A percentile compares a stretch with the other conserved stretches of the same genome.
Evolutionary conservation across 2,888 invertebrate genomes (phyloP).

Genomic region (Acrobasis suavella): DNA sequence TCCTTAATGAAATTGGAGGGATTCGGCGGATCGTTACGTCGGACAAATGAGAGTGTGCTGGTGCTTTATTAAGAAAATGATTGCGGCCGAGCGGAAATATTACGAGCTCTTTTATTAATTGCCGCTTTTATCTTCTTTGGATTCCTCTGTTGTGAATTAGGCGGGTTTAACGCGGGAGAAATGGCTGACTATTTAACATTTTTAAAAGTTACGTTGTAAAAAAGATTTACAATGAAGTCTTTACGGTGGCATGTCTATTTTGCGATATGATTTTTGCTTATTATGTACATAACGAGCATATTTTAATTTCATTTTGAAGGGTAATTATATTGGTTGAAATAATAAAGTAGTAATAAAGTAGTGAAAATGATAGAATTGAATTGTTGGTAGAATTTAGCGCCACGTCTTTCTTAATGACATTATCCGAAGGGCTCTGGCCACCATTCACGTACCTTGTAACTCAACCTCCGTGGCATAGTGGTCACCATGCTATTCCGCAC

Average conservation of each 20-base stretch:
- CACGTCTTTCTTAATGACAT: too few relatives aligned
- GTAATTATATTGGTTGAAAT: too few relatives aligned
- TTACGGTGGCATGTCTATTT: not conserved
- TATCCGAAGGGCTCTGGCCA: too few relatives aligned
- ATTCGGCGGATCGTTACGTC: conserved; percentile 36
- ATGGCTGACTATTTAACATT: conserved; percentile 12
- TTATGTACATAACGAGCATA: too few relatives aligned
- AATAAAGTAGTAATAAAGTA: too few relatives aligned
- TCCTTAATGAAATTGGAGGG: conserved; percentile 43
- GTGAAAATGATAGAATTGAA: too few relatives aligned
- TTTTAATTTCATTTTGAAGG: too few relatives aligned
- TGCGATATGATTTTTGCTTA: too few relatives aligned
- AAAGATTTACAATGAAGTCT: not conserved
- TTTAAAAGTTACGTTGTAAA: not conserved
- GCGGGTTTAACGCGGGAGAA: conserved; percentile 13
- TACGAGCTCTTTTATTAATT: conserved; percentile 25
- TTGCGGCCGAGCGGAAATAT: conserved; percentile 25
- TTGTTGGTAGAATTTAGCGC: too few relatives aligned
- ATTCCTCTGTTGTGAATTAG: conserved; percentile 21
- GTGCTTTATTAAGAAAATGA: conserved; percentile 31
- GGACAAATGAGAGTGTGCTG: conserved; percentile 37
- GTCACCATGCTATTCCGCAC: too few relatives aligned
- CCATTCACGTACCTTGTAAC: too few relatives aligned
- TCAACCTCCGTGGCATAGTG: too few relatives aligned
- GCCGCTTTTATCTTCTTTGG: conserved; percentile 24